Evolutionary conservation across 2,113 vertebrate species (phyloP).

Genomic region (Silurus meridionalis): DNA sequence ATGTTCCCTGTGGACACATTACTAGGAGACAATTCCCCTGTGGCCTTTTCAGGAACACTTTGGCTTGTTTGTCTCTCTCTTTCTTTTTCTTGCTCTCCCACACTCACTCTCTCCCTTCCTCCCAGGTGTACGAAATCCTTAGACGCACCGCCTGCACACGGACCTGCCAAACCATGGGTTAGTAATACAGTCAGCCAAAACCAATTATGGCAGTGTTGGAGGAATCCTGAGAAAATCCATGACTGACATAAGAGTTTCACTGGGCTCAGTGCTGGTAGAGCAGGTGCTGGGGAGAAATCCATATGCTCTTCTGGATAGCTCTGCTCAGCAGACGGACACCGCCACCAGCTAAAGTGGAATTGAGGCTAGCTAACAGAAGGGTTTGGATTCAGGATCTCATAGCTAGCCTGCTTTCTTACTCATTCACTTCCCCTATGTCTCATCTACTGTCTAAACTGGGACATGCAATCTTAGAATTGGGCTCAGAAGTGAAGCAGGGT

Average conservation of each 20-base stretch:
- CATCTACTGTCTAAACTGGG: constrained; percentile 45
- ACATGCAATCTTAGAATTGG: constrained; percentile 49
- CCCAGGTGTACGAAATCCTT: constrained; percentile 92
- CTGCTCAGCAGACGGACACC: constrained; percentile 62
- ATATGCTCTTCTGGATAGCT: constrained; percentile 68
- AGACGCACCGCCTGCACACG: constrained; percentile 85
- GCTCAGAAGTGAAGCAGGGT: constrained; percentile 46
- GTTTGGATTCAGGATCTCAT: constrained; percentile 8
- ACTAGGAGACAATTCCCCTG: constrained; percentile 47
- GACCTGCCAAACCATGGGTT: constrained; percentile 91
- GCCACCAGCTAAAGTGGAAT: constrained; percentile 56
- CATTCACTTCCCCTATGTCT: constrained; percentile 13
- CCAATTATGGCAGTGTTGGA: constrained; percentile 11
- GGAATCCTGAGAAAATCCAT: constrained; percentile 46
- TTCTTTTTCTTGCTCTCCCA: constrained; percentile 33
- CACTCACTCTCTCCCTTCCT: constrained; percentile 26
- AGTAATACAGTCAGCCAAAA: constrained; percentile 60
- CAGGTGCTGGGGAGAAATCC: constrained; percentile 46
- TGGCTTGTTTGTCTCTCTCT: constrained; percentile 43
- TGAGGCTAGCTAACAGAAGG: constrained; percentile 42
- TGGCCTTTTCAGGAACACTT: constrained; percentile 42
- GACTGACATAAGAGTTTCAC: constrained; percentile 32
- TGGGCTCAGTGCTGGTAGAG: constrained; percentile 41
- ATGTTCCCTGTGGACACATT: constrained; percentile 18
- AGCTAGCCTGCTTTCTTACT: constrained; percentile 25